These are phyloP conservation scores for Sebastes wilsoni DNA, from an alignment of 2,797 vertebrate genomes.

Conservation along the genomic window DNA sequence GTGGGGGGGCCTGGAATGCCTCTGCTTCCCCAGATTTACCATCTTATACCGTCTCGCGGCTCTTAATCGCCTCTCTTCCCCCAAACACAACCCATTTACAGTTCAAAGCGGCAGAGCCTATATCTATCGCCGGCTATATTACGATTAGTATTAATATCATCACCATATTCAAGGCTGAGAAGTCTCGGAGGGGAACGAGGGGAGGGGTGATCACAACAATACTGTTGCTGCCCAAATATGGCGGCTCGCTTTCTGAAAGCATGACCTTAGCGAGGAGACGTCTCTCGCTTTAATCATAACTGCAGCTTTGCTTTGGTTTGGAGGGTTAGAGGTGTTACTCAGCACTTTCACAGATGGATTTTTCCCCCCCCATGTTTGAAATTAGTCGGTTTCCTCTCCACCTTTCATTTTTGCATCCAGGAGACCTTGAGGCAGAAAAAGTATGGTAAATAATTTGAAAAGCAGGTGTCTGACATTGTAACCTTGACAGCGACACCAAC, in stretches of 20 bases:
- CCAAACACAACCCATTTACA: constrained; percentile 80
- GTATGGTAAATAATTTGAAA: constrained; percentile 13
- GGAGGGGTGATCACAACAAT: constrained; percentile 60
- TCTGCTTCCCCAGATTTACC: constrained; percentile 78
- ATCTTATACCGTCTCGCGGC: constrained; percentile 71
- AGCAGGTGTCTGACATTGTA: constrained; percentile 7
- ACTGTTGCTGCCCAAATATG: constrained; percentile 69
- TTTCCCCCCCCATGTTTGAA: neutral
- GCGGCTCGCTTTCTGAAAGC: constrained; percentile 62
- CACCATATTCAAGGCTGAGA: constrained; percentile 74
- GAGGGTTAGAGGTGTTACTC: constrained; percentile 57
- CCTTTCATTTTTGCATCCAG: constrained; percentile 6
- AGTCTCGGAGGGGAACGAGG: constrained; percentile 67
- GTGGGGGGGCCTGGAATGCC: constrained; percentile 42
- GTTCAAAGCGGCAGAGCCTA: constrained; percentile 81
- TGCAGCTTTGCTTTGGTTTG: constrained; percentile 42
- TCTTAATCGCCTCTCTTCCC: constrained; percentile 81
- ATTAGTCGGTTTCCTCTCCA: constrained; percentile 11
- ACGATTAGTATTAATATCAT: constrained; percentile 84
- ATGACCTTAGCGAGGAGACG: constrained; percentile 70
- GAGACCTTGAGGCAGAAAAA: constrained; percentile 11
- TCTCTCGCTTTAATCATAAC: constrained; percentile 44
- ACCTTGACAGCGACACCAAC: neutral
- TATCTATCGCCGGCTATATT: constrained; percentile 77
- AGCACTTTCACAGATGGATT: constrained; percentile 49